Conservation (phyloP, 2,888 invertebrate genomes). For the Eilema caniola region DNA sequence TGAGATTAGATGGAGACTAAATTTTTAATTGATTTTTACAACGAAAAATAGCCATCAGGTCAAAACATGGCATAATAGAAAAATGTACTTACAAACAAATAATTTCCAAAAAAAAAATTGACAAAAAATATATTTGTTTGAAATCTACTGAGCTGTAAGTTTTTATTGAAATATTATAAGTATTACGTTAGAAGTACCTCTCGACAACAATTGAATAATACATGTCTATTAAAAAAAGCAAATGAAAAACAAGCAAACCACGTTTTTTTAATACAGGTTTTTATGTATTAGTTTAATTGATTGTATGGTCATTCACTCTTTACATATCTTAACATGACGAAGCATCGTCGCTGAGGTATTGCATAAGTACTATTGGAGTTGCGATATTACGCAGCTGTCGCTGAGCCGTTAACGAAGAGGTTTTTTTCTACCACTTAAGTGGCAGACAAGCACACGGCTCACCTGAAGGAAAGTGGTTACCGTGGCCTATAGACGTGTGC, state of each 20-base stretch:
- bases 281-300: not conserved
- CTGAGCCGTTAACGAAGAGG: no score
- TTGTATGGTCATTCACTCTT: not conserved
- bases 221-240: not conserved
- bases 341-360: not conserved
- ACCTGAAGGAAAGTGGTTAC: no score
- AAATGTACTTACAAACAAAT: no score
- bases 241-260: not conserved
- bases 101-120: not conserved
- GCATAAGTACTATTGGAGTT: not conserved
- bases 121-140: not conserved
- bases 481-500: no score
- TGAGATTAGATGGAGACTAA: no score
- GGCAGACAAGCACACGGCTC: no score
- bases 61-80: no score
- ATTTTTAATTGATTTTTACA: no score
- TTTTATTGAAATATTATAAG: not conserved
- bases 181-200: not conserved
- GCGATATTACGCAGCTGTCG: not conserved
- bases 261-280: not conserved
- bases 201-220: slow-evolving; percentile 2
- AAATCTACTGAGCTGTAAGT: not conserved
- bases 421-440: no score
- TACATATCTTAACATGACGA: not conserved
- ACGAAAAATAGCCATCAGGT: no score